Evolutionary conservation across 2,113 vertebrate species (phyloP), one percentile per base, ranked within the genome.

Genomic region (Centrocercus urophasianus): DNA sequence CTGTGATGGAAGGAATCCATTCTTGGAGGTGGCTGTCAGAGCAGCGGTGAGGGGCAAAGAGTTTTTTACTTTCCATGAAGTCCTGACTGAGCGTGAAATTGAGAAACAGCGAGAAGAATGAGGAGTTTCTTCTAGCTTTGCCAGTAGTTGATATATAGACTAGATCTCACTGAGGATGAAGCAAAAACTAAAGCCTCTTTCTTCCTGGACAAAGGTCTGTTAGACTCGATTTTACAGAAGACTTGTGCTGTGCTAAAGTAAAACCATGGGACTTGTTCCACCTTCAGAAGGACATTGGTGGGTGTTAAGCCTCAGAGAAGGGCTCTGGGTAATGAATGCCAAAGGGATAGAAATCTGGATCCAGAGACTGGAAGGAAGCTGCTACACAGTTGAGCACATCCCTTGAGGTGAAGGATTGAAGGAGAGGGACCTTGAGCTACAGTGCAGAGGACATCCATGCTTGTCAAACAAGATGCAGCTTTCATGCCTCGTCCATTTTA

Each of bases 371-470:
- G 47, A 87, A 73, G 18, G 24, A 73, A 83, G 76, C 13, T 32
- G 19, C 60, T 50, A 64, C 59, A 69, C n/a, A 88, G 36, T 19
- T 34, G 64, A 72, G 42, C 61, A 84, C n/a, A 56, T 85, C 36
- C 43, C 70, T 78, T 0, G 0, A 81, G 34, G 50, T 5, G 1
- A 69, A 67, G n/a, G n/a, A 47, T 1, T 83, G 34, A 69, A 21
- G 38, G 40, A 47, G 34, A 67, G 42, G 40, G 25, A 60, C 65
- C 42, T 75, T 60, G 81, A 89, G 42, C 50, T 93, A 21, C 34
- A 52, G 20, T 30, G 56, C 59, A 74, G 66, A 90, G 38, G 42
- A 63, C 52, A 42, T 50, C 18, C 36, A 42, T 16, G 13, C 38
- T 86, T 38, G 45, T 83, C 42, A 48, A 30, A 54, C 52, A 30